Evolutionary conservation across 2,113 vertebrate species (phyloP), one percentile per base, ranked within the genome.

Genomic region (Centrocercus urophasianus): DNA sequence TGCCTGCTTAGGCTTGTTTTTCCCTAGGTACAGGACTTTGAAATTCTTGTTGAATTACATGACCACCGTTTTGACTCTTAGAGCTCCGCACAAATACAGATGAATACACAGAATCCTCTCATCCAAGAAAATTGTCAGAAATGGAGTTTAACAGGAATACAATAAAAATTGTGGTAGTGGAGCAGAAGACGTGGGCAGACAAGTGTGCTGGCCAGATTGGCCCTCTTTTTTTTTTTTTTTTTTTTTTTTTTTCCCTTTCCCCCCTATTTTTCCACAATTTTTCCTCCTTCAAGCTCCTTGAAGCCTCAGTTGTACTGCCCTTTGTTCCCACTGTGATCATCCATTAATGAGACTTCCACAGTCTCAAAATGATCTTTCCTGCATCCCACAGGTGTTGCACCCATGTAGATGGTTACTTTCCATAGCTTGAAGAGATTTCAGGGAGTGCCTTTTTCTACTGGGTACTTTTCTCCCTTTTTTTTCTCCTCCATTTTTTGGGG

Each of bases 201-300:
- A 79, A 28, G 32, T 25, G 13, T 22, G 15, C 0, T 2, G 13
- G 7, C 3, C n/a, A 60, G 15, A 47, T 34, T 36, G 7, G 3
- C 5, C 13, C 8, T 21, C 56, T 50, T 36, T 56, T 30, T 69
- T 12, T 18, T 7, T 48, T 48, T 36, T 36, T 36, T 36, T 36
- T 21, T 48, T 21, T 48, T 48, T 12, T 12, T 48, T 48, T 19
- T 74, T 5, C 40, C 12, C 4, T 78, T 5, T 20, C 21, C 25
- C 11, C 8, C 57, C 13, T 79, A 4, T 63, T 79, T 66, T 22
- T 17, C 27, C n/a, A 16, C 4, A 2, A 14, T 42, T 40, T 19
- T 10, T 61, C 42, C 17, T 15, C 5, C 36, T 17, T 20, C 30
- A 16, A 15, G 12, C 21, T 64, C 47, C 36, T n/a, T 16, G 30